Conservation (phyloP, 2,113 vertebrate species). For the Xiphias gladius region DNA sequence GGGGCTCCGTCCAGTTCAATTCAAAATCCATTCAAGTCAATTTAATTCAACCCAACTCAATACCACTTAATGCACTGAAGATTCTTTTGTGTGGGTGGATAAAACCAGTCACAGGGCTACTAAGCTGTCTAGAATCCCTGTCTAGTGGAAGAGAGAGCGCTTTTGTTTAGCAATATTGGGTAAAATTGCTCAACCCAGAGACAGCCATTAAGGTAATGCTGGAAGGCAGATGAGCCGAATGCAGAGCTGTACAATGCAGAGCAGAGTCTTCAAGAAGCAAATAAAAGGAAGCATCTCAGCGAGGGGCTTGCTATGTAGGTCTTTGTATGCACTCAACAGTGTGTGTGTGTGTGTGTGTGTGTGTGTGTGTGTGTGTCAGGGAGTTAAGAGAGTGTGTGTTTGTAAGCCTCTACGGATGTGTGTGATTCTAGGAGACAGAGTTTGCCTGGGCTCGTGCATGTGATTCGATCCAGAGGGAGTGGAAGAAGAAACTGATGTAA, state of each 20-base stretch:
- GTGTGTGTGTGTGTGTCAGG: conserved; percentile 50
- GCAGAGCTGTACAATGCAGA: conserved; percentile 61
- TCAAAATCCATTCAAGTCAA: conserved; percentile 68
- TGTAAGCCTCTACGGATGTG: conserved; percentile 52
- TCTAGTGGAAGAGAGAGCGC: conserved; percentile 52
- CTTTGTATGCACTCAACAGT: conserved; percentile 58
- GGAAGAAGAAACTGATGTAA: conserved; percentile 78
- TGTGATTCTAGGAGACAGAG: conserved; percentile 64
- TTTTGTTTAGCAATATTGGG: conserved; percentile 79
- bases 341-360: conserved; percentile 39
- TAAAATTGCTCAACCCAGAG: conserved; percentile 77
- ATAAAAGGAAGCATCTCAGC: conserved; percentile 76
- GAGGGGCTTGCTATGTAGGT: conserved; percentile 68
- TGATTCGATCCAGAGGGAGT: conserved; percentile 69
- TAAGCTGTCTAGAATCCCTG: conserved; percentile 69
- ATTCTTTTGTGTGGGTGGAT: conserved; percentile 75
- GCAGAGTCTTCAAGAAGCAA: conserved; percentile 66
- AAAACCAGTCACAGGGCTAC: conserved; percentile 72
- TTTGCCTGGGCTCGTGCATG: conserved; percentile 62
- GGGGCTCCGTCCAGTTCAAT: conserved; percentile 57
- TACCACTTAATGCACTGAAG: conserved; percentile 68
- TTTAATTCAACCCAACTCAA: conserved; percentile 68
- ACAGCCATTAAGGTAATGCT: conserved; percentile 80
- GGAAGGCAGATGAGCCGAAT: conserved; percentile 76
- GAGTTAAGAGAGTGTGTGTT: conserved; percentile 56